Base-by-base conservation (phyloP, 2,888 invertebrate species). In the Acrobasis consociella region DNA sequence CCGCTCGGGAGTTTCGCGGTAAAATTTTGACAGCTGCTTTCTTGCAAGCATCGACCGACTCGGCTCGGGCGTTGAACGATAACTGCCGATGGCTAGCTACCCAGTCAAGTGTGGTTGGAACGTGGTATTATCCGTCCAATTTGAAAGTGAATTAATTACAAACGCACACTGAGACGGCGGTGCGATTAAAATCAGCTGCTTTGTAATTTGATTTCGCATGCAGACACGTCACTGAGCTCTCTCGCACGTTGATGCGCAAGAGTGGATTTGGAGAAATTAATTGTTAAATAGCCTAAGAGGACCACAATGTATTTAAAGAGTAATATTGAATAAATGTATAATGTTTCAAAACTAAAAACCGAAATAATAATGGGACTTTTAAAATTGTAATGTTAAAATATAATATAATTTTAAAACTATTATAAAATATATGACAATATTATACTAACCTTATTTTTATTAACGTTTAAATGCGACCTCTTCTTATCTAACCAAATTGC, bases 31-130 rank as follows among this genome's bases (percentile, higher is more conserved):
- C 69, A 72, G 63, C 64, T 66, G 62, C 59, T 58, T 67, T 76
- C 69, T 74, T 74, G 77, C 85, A 78, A 76, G 77, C 82, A 74
- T 73, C 78, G 72, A 75, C 69, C 79, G 74, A 77, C 71, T 80
- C 65, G 85, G 85, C 86, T 86, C 85, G 91, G 90, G 88, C 90
- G 91, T 86, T 89, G 86, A 87, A 85, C 88, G 84, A 80, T 71
- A 79, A 90, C 89, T 90, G 89, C 78, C 79, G 68, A 73, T 72
- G 78, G 83, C 83, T 81, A 78, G 83, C 83, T 80, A 78, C 72
- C 73, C 68, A 80, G 75, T 82, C 83, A 83, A 81, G 83, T 85
- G 84, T 81, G 81, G 81, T 77, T 71, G 69, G 76, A 73, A 74
- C 76, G 74, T 71, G 39, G 70, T 75, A 77, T 76, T 77, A 84